These are phyloP conservation scores for Lasiurus cinereus DNA, from an alignment of 2,113 vertebrate genomes.

Conservation along the genomic window DNA sequence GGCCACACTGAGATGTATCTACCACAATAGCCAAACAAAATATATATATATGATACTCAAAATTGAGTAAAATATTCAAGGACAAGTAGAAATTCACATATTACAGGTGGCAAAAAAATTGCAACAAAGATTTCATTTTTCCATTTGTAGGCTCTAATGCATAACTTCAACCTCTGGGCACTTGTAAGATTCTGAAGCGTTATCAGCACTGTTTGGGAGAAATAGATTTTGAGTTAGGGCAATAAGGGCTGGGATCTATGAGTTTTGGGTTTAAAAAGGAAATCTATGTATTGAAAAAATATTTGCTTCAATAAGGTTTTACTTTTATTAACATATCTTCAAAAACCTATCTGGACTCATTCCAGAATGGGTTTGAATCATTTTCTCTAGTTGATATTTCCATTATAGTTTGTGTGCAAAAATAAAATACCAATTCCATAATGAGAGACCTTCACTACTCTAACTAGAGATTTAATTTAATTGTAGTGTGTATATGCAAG, in stretches of 20 bases:
- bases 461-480: slow-evolving; percentile 7
- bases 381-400: neutral
- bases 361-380: neutral
- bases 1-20: neutral
- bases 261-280: slow-evolving; percentile 45
- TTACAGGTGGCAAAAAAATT: slow-evolving; percentile 30
- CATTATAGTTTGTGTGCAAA: neutral
- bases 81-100: slow-evolving; percentile 33
- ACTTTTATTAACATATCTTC: neutral
- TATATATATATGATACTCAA: slow-evolving; percentile 6
- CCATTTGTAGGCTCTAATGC: slow-evolving; percentile 65
- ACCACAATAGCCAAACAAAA: slow-evolving; percentile 43
- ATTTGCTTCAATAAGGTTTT: neutral
- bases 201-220: slow-evolving; percentile 1
- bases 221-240: neutral
- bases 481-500: neutral
- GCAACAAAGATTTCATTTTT: slow-evolving; percentile 72
- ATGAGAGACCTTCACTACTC: neutral
- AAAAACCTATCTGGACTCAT: neutral
- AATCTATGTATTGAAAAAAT: slow-evolving; percentile 42
- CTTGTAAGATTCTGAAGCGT: slow-evolving; percentile 68
- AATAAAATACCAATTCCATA: neutral
- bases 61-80: slow-evolving; percentile 57
- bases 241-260: neutral
- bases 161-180: slow-evolving; percentile 64